phyloP scores from a whole-genome alignment of 2,797 vertebrate genomes.

The Columba guinea region DNA sequence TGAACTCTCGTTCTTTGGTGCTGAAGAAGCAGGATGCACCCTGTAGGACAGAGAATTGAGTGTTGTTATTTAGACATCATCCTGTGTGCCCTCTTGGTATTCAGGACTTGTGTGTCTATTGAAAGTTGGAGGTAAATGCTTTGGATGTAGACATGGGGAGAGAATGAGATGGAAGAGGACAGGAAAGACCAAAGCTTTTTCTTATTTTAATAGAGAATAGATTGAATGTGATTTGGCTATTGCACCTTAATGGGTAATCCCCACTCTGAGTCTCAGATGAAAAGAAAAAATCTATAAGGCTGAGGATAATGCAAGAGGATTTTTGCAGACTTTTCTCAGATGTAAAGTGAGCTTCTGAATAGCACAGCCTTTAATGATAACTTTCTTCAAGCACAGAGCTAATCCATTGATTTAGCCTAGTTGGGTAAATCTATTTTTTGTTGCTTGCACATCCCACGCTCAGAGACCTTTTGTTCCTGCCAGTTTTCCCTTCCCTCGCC shows the following conservation, averaged over 20 bases:
- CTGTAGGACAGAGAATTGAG: neutral
- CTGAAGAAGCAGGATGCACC: neutral
- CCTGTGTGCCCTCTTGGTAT: neutral
- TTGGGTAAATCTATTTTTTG: neutral
- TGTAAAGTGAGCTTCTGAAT: slow-evolving; percentile 32
- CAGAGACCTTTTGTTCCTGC: neutral
- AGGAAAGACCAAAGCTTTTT: slow-evolving; percentile 17
- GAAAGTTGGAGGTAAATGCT: neutral
- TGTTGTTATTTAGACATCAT: neutral
- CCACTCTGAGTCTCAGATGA: slow-evolving; percentile 23
- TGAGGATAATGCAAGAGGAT: slow-evolving; percentile 47
- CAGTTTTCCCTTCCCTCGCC: neutral
- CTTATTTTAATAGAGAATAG: neutral
- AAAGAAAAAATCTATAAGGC: slow-evolving; percentile 44
- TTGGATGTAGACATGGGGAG: neutral
- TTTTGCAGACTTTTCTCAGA: slow-evolving; percentile 49
- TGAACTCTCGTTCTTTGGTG: neutral
- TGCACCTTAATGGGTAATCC: slow-evolving; percentile 54
- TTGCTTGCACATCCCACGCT: neutral
- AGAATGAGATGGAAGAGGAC: neutral
- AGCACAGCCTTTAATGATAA: slow-evolving; percentile 12
- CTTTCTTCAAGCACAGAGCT: slow-evolving; percentile 25
- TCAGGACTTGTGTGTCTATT: neutral
- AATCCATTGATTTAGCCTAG: neutral
- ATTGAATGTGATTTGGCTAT: slow-evolving; percentile 24